Evolutionary conservation across 2,888 invertebrate species (phyloP).

Genomic region (Cheilosia soror): DNA sequence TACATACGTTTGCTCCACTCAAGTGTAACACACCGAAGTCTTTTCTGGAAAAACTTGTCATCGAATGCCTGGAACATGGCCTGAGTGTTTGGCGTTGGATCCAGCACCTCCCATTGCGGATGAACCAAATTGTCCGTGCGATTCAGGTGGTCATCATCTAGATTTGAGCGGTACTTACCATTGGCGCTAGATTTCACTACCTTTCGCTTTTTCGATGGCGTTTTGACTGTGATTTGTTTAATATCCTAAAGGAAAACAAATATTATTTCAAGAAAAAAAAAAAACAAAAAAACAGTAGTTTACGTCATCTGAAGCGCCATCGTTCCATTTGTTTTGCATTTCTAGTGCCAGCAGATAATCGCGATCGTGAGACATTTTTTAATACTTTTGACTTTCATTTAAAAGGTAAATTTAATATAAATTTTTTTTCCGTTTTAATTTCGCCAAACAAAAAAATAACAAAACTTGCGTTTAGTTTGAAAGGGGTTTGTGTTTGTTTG

Average conservation of each 20-base stretch:
- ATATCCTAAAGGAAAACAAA: conserved; percentile 60
- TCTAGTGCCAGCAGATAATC: conserved; percentile 79
- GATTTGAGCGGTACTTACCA: conserved; percentile 77
- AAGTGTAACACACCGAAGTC: conserved; percentile 91
- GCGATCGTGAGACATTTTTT: conserved; percentile 78
- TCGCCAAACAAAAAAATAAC: conserved; percentile 7
- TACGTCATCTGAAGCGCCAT: conserved; percentile 62
- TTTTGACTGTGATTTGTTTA: conserved; percentile 67
- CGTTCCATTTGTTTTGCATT: conserved; percentile 78
- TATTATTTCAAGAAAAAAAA: neutral
- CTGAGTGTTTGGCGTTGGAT: conserved; percentile 97
- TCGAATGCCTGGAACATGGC: conserved; percentile 94
- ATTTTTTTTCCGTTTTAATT: neutral
- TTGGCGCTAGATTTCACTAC: conserved; percentile 35
- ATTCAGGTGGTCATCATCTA: conserved; percentile 79
- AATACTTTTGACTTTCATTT: conserved; percentile 18
- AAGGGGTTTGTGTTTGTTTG: conserved; percentile 42
- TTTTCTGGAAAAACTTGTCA: conserved; percentile 91
- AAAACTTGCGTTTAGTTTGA: neutral
- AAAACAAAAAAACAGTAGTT: conserved; percentile 11
- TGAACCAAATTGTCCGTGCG: conserved; percentile 82
- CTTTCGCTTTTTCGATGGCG: conserved; percentile 58
- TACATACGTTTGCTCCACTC: conserved; percentile 98
- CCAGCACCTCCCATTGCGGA: conserved; percentile 89
- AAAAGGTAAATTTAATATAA: too few species aligned